Percentiles rank a stretch among this genome's conserved stretches.
Conservation (phyloP, 2,888 invertebrate species). For the Deilephila porcellus region DNA sequence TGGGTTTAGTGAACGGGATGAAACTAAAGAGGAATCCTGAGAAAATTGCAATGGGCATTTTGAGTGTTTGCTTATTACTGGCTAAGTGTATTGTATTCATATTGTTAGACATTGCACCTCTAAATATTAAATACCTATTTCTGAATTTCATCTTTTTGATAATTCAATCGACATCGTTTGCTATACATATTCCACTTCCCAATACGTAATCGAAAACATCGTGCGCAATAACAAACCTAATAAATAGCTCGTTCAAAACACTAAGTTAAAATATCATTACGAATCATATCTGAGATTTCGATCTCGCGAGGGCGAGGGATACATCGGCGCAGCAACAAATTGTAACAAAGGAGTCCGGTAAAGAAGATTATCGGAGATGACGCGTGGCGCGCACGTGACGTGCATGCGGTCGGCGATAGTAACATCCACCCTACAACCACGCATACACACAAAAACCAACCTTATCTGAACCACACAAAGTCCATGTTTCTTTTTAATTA, state of each 20-base stretch:
- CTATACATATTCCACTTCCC: background rate
- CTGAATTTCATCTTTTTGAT: background rate
- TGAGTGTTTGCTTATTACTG: too few species aligned
- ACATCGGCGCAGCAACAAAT: constrained; percentile 77
- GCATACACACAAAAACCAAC: constrained; percentile 43
- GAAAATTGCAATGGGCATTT: too few species aligned
- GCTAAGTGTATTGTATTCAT: too few species aligned
- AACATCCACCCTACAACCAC: constrained; percentile 61
- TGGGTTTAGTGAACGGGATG: background rate
- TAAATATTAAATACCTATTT: too few species aligned
- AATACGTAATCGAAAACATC: background rate
- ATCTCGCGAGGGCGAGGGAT: constrained; percentile 70
- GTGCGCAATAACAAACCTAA: constrained; percentile 45
- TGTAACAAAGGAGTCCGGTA: constrained; percentile 80
- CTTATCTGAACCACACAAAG: constrained; percentile 31
- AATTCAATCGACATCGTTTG: background rate
- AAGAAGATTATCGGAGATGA: constrained; percentile 81
- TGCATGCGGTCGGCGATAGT: constrained; percentile 71
- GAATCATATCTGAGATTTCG: constrained; percentile 74
- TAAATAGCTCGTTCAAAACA: constrained; percentile 68
- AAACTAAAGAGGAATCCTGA: too few species aligned
- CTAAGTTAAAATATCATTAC: constrained; percentile 84
- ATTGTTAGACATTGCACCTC: too few species aligned
- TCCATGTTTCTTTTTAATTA: constrained; percentile 34
- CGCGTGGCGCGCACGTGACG: constrained; percentile 79